A percentile compares a stretch with the other conserved stretches of the same genome.
Conservation (phyloP, 2,888 invertebrate species). For the Synanthedon formicaeformis region DNA sequence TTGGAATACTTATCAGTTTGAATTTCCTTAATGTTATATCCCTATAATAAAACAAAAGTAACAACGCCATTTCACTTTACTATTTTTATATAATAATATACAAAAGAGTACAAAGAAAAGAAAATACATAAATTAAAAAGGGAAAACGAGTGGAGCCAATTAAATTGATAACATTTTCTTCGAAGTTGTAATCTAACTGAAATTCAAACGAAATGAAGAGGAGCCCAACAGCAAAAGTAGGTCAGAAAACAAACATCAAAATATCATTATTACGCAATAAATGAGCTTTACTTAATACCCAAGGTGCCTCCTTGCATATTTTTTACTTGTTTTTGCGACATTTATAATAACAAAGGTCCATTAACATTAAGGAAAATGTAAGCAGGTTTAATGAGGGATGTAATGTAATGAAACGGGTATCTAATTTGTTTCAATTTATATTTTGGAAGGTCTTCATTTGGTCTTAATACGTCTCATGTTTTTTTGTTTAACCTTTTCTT, state of each 20-base stretch:
- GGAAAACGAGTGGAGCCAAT: background rate
- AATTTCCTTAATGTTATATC: no score
- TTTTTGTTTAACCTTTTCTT: no score
- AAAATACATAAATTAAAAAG: background rate
- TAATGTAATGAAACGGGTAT: background rate
- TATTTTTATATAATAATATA: no score
- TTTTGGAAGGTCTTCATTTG: background rate
- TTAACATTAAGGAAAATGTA: background rate
- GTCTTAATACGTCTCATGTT: no score
- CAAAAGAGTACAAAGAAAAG: background rate
- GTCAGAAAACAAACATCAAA: conserved; percentile 2
- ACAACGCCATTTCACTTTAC: no score
- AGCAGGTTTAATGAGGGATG: background rate
- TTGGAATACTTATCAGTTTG: no score
- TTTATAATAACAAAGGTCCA: background rate
- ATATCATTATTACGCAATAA: conserved; percentile 2
- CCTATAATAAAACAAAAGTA: no score
- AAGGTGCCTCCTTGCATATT: background rate
- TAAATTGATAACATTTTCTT: background rate
- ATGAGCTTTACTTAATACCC: conserved; percentile 4
- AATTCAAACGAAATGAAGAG: conserved; percentile 3
- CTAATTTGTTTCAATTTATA: background rate
- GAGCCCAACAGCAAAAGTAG: conserved; percentile 1
- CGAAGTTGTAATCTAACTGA: conserved; percentile 1
- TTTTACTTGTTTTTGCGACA: background rate